A percentile compares a stretch with the other conserved stretches of the same genome.
Evolutionary conservation across 2,113 vertebrate genomes (phyloP).

Genomic region (Coptodon bakossiorum): DNA sequence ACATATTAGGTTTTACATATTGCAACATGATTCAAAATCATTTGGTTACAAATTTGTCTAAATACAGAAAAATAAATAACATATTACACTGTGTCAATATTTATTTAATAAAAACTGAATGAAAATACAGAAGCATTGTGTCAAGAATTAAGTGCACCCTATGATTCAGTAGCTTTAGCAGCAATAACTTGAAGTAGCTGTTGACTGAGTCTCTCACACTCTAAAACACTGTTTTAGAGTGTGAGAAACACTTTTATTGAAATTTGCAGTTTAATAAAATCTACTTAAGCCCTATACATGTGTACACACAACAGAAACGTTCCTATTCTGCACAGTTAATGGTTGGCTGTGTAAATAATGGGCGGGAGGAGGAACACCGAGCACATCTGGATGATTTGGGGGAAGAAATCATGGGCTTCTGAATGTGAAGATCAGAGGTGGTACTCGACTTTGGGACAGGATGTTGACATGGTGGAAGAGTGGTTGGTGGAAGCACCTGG

Average conservation of each 20-base stretch:
- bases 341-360: background rate
- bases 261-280: background rate
- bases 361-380: background rate
- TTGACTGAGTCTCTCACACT: background rate
- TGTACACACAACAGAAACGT: background rate
- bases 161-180: background rate
- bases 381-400: background rate
- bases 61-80: background rate
- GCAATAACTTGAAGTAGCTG: background rate
- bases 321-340: background rate
- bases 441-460: background rate
- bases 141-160: background rate
- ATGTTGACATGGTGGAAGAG: background rate
- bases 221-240: background rate
- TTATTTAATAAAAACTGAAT: background rate
- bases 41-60: background rate
- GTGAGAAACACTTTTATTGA: too few relatives aligned
- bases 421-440: background rate
- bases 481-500: background rate
- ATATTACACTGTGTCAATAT: background rate
- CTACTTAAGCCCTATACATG: background rate
- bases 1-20: background rate
- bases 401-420: background rate
- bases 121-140: background rate
- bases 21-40: background rate